Evolutionary conservation across 2,113 vertebrate species (phyloP).

Genomic region (Uropsilus gracilis): DNA sequence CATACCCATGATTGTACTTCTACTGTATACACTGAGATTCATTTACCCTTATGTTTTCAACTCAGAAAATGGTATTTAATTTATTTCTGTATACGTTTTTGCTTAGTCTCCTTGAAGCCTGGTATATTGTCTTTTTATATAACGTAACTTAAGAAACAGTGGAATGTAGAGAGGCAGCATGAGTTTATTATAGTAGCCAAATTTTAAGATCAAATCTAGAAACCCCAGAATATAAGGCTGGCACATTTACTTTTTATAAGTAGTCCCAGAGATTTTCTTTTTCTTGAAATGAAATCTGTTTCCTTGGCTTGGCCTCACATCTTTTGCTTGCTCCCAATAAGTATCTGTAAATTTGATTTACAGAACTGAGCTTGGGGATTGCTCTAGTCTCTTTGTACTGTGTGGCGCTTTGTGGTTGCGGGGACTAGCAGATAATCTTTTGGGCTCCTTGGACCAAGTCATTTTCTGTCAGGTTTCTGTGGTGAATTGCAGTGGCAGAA

Average conservation of each 20-base stretch:
- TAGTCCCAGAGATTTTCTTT: neutral
- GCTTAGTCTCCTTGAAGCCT: slow-evolving; percentile 1
- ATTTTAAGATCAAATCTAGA: slow-evolving; percentile 33
- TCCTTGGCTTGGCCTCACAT: neutral
- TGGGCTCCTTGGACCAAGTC: neutral
- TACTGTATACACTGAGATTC: neutral
- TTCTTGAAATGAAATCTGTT: neutral
- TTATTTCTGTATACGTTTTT: neutral
- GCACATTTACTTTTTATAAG: neutral
- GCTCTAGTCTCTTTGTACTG: neutral
- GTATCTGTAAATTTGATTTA: neutral
- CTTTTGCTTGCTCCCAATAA: neutral
- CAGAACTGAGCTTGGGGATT: neutral
- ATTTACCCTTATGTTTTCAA: neutral
- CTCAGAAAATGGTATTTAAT: neutral
- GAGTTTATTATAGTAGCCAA: neutral
- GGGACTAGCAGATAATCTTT: neutral
- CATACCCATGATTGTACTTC: neutral
- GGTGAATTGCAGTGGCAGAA: neutral
- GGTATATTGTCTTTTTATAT: neutral
- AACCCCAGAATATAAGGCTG: neutral
- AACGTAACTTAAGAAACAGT: neutral
- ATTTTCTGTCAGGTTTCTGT: neutral
- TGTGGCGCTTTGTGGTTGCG: neutral
- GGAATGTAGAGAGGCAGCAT: neutral